Evolutionary conservation across 2,888 invertebrate species (phyloP).

Genomic region (Caenorhabditis wallacei): DNA sequence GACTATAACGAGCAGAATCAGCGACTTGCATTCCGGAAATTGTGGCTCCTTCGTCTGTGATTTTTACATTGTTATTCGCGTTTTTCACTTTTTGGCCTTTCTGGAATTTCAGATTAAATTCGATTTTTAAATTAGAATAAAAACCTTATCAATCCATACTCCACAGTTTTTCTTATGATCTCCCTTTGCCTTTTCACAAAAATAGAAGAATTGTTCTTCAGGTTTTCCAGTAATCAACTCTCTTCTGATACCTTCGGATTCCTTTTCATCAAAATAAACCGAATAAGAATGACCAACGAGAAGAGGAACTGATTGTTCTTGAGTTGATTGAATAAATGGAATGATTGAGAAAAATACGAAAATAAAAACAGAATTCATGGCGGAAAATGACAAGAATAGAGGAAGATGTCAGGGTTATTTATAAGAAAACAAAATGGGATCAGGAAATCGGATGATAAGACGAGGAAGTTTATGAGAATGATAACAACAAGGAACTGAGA

Average conservation of each 20-base stretch:
- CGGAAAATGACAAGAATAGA: not conserved
- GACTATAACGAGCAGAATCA: not conserved
- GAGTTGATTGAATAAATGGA: not conserved
- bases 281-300: not conserved
- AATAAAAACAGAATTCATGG: not conserved
- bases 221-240: not conserved
- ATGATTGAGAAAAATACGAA: not conserved
- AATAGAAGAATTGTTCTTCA: slow-evolving; percentile 10
- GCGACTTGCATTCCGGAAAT: not conserved
- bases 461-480: not conserved
- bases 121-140: not conserved
- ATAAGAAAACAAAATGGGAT: not conserved
- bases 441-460: not conserved
- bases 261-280: not conserved
- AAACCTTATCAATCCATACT: slow-evolving; percentile 10
- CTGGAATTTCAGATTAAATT: not conserved
- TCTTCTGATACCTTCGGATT: not conserved
- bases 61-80: not conserved
- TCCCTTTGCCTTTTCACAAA: slow-evolving; percentile 13
- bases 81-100: slow-evolving; percentile 8
- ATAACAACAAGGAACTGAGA: not conserved
- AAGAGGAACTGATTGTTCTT: not conserved
- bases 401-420: not conserved
- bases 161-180: slow-evolving; percentile 12
- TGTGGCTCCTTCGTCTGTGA: not conserved